Base-by-base conservation (phyloP, 2,888 invertebrate species). In the Plutella xylostella region DNA sequence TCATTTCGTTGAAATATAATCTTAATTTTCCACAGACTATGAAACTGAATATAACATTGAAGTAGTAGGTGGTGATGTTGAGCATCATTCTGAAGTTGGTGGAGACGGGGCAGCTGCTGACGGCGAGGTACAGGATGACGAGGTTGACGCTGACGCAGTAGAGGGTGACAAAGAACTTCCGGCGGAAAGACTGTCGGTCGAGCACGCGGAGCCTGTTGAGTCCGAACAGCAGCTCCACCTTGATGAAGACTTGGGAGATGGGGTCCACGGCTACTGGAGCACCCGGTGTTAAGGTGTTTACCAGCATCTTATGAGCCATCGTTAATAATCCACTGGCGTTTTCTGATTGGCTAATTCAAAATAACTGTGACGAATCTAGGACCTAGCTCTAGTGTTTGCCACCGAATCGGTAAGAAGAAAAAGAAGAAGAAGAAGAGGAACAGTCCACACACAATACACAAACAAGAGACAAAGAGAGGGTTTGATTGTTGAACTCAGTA, bases 251-350 rank as follows among this genome's bases (percentile, higher is more conserved):
- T 47, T 65, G 68, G 0, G 72, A 65, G 45, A 70, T 49, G 12
- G 46, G 41, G 46, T 73, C 72, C 19, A 69, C 50, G 34, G 48
- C 50, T 44, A 57, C 58, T 5, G 55, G 51, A 37, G 51, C 51
- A 43, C 54, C 50, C n/a, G n/a, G n/a, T n/a, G 71, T 48, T 41
- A 63, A 68, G n/a, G 65, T 65, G 42, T 73, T 71, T 15, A 68
- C 58, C 25, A 56, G 61, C 31, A 65, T 58, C 4, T 54, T 49
- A 7, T 60, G 61, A 37, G 60, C 57, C 60, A 63, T 49, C 72
- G 49, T 52, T n/a, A n/a, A n/a, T n/a, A n/a, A n/a, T n/a, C n/a
- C n/a, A n/a, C n/a, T n/a, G n/a, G n/a, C n/a, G n/a, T n/a, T n/a
- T n/a, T n/a, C n/a, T n/a, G n/a, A n/a, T n/a, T n/a, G n/a, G n/a